Evolutionary conservation across 2,888 invertebrate genomes (phyloP), one percentile per base, ranked within the genome.

Genomic region (Phytoseiulus persimilis): DNA sequence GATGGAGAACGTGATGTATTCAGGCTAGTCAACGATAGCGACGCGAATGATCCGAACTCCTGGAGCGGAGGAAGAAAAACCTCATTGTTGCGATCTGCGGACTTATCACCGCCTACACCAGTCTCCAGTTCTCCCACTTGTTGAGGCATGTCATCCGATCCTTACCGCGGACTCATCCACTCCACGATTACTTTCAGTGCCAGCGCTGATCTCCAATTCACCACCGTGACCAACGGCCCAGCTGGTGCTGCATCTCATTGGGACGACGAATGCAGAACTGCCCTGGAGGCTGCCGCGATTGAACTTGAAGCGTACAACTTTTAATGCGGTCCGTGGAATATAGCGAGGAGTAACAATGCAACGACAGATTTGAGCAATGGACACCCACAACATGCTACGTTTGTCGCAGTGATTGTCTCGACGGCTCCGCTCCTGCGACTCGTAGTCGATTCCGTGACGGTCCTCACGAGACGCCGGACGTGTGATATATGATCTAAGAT

Each of bases 181-280:
- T 1, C 18, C 18, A 14, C 23, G 1, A 65, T 65, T 65, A 65
- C 14, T 65, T 65, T 18, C 18, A 65, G 65, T 65, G 65, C 65
- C 65, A 28, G 65, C 65, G 65, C 65, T 65, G 65, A 65, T 65
- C 65, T 65, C 65, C 65, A 65, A 28, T 65, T 65, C 65, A 65
- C 65, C 65, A 65, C 65, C 65, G 65, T 65, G 18, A 65, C 65
- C 9, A 65, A 65, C 18, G 65, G 65, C 28, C 28, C 65, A 11
- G 65, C 65, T 65, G 65, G 65, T 65, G 87, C 45, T 1, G 39
- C 87, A 33, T 87, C 87, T 45, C 87, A 45, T 14, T 91, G 91
- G 91, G 90, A 90, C n/a, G 90, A 83, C 83, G 91, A 91, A 46
- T 91, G 91, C 89, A 91, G 91, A 84, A 91, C 91, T 31, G 91